phyloP scores from a whole-genome alignment of 1,140 invertebrate species.

The Bombyx mori region ASM3026992v2 NC_085114.1:13485001-13485500 shows the following conservation, averaged over 20 bases:
- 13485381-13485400: not conserved
- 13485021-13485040: slow-evolving; percentile 1
- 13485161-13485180: not conserved
- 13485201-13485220: slow-evolving; percentile 64
- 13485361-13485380: slow-evolving; percentile 34
- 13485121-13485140: not conserved
- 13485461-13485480: slow-evolving; percentile 22
- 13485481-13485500: slow-evolving; percentile 46
- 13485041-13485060: slow-evolving; percentile 1
- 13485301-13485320: slow-evolving; percentile 58
- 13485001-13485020: slow-evolving; percentile 31
- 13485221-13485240: slow-evolving; percentile 70
- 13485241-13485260: slow-evolving; percentile 86
- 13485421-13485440: too few species aligned
- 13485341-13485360: slow-evolving; percentile 35
- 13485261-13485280: slow-evolving; percentile 90
- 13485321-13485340: slow-evolving; percentile 32
- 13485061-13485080: not conserved
- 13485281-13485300: slow-evolving; percentile 82
- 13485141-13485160: slow-evolving; percentile 2
- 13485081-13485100: not conserved
- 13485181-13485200: slow-evolving; percentile 5
- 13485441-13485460: too few species aligned
- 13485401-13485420: too few species aligned
- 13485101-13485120: not conserved